These are phyloP conservation scores for Julus scandinavius DNA, from an alignment of 2,888 invertebrate genomes.

Conservation along the genomic window DNA sequence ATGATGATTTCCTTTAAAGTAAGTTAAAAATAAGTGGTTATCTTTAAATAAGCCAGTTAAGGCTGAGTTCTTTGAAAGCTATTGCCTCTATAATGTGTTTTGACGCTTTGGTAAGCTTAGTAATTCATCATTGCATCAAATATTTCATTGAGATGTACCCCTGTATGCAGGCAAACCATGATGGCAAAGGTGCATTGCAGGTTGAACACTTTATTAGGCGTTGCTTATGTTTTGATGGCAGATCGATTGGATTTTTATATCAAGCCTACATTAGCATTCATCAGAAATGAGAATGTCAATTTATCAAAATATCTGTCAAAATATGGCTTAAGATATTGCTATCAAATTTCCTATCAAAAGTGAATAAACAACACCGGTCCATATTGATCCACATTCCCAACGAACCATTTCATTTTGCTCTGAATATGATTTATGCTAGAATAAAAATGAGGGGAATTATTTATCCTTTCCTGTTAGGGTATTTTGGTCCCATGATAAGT, in stretches of 20 bases:
- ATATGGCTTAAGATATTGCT: background rate
- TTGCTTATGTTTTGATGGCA: background rate
- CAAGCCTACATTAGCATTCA: background rate
- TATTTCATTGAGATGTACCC: background rate
- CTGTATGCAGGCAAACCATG: background rate
- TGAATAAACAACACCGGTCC: background rate
- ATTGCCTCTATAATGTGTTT: too few relatives aligned
- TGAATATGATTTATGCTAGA: too few relatives aligned
- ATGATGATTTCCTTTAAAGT: too few relatives aligned
- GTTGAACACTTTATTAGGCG: background rate
- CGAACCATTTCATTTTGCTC: background rate
- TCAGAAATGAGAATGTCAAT: background rate
- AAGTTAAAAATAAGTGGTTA: too few relatives aligned
- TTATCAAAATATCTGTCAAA: slow-evolving; percentile 1
- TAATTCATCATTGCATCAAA: too few relatives aligned
- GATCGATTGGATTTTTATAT: background rate
- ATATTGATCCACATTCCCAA: background rate
- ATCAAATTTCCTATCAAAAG: background rate
- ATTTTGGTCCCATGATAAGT: too few relatives aligned
- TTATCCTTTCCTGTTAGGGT: too few relatives aligned
- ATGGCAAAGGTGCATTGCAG: background rate
- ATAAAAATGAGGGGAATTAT: too few relatives aligned
- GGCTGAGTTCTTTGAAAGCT: too few relatives aligned
- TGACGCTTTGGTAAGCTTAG: too few relatives aligned
- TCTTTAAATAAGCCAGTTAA: too few relatives aligned